phyloP scores from a whole-genome alignment of 2,888 invertebrate species.

The Harpagoxenus sublaevis region DNA sequence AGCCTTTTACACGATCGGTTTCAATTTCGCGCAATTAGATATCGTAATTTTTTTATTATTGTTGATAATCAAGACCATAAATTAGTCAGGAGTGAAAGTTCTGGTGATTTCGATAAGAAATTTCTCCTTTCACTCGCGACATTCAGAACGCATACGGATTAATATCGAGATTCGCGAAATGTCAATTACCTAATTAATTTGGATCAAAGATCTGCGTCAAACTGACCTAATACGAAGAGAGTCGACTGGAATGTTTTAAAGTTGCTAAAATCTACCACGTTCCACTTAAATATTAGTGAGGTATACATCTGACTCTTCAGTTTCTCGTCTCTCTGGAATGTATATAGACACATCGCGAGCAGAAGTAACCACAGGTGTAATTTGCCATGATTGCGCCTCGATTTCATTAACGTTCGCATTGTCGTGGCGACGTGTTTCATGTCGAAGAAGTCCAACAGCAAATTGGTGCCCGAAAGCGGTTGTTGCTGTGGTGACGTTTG shows the following conservation, averaged over 20 bases:
- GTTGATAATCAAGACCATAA: not conserved
- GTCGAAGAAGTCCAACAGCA: slow-evolving; percentile 91
- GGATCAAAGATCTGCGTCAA: not conserved
- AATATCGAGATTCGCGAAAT: not conserved
- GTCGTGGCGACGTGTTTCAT: slow-evolving; percentile 90
- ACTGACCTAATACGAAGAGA: slow-evolving; percentile 89
- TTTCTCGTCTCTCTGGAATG: slow-evolving; percentile 94
- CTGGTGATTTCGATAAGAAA: not conserved
- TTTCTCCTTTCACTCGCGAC: slow-evolving; percentile 52
- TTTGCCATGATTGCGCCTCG: slow-evolving; percentile 88
- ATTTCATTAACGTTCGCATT: slow-evolving; percentile 88
- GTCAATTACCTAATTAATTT: not conserved
- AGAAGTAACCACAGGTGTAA: slow-evolving; percentile 91
- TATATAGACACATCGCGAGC: slow-evolving; percentile 92
- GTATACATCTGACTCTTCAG: slow-evolving; percentile 92
- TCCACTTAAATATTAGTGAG: slow-evolving; percentile 91
- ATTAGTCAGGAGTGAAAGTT: slow-evolving; percentile 57
- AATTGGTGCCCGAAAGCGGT: slow-evolving; percentile 88
- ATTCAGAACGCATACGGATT: not conserved
- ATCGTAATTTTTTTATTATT: slow-evolving; percentile 12
- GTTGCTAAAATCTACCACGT: slow-evolving; percentile 90
- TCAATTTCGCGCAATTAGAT: not conserved
- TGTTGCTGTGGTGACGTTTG: slow-evolving; percentile 90
- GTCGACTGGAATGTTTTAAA: slow-evolving; percentile 92
- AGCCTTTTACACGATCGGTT: not conserved